Percentiles rank a stretch among this genome's conserved stretches.
Evolutionary conservation across 1,140 invertebrate genomes (phyloP).

Genomic region (Paracyclopina nana): DNA sequence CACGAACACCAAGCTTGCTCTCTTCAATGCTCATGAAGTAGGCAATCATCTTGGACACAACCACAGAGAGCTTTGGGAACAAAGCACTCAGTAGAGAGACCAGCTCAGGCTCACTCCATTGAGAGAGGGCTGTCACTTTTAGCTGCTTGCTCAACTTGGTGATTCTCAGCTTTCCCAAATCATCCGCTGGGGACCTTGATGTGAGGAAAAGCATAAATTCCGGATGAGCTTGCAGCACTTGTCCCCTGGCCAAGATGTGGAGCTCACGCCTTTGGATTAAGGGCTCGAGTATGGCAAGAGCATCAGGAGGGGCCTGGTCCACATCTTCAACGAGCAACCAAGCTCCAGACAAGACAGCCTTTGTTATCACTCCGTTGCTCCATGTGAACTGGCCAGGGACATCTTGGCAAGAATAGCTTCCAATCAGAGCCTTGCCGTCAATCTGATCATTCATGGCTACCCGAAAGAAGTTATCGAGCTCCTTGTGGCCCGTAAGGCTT

Average conservation of each 20-base stretch:
- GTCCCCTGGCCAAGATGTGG: conserved; percentile 50
- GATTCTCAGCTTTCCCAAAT: not conserved
- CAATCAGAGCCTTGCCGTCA: conserved; percentile 84
- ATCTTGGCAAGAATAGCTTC: conserved; percentile 86
- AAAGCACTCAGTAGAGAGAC: too few relatives aligned
- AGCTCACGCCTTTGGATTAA: conserved; percentile 64
- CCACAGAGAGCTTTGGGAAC: too few relatives aligned
- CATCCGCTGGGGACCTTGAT: conserved; percentile 32
- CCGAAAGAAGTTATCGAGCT: conserved; percentile 35
- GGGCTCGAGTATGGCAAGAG: conserved; percentile 62
- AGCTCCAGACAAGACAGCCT: conserved; percentile 64
- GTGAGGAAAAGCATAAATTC: conserved; percentile 83
- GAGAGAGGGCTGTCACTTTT: not conserved
- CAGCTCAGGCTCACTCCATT: not conserved
- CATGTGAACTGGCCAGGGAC: conserved; percentile 92
- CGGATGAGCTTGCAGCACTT: conserved; percentile 48
- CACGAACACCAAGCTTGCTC: not conserved
- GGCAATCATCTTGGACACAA: not conserved
- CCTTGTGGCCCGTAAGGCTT: conserved; percentile 42
- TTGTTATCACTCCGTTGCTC: conserved; percentile 72
- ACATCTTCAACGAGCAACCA: conserved; percentile 94
- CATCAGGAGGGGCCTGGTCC: conserved; percentile 76
- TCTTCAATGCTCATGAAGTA: too few relatives aligned
- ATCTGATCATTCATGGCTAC: conserved; percentile 92
- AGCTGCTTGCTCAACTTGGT: not conserved